These are phyloP conservation scores for Drosophila pruinosa DNA, from an alignment of 1,140 invertebrate species.

Conservation along the genomic window DNA sequence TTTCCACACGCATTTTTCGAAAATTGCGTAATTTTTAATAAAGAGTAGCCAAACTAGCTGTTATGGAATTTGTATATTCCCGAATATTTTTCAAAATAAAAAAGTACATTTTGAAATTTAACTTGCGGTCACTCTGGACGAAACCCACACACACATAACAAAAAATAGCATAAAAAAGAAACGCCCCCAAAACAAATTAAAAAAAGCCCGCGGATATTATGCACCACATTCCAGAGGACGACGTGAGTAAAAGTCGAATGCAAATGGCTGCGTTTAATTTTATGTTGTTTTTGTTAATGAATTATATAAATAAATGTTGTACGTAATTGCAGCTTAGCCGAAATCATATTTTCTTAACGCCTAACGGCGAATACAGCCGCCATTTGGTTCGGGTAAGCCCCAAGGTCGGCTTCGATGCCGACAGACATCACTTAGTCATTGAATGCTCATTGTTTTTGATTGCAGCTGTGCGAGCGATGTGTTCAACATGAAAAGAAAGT, in stretches of 20 bases:
- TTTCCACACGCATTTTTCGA: no score
- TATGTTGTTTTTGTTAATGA: constrained; percentile 2
- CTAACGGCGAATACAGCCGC: constrained; percentile 46
- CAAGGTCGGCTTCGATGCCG: no score
- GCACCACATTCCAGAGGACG: constrained; percentile 14
- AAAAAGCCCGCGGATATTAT: constrained; percentile 29
- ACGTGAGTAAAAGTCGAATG: constrained; percentile 2
- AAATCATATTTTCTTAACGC: constrained; percentile 52
- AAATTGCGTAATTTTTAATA: no score
- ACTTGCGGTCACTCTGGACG: no score
- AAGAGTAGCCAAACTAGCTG: no score
- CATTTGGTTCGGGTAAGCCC: constrained; percentile 40
- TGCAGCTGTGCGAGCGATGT: constrained; percentile 51
- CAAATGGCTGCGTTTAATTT: not conserved
- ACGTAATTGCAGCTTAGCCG: not conserved
- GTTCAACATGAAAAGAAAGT: constrained; percentile 39
- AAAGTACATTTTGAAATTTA: no score
- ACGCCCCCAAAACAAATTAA: constrained; percentile 4
- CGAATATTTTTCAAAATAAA: no score
- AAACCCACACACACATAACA: not conserved
- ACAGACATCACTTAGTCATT: no score
- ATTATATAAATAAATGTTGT: not conserved
- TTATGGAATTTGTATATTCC: no score
- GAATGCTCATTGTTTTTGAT: not conserved
- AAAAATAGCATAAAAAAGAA: not conserved